These are phyloP conservation scores for Gallinago solitaria DNA, from an alignment of 2,797 vertebrate genomes.

Conservation along the genomic window DNA sequence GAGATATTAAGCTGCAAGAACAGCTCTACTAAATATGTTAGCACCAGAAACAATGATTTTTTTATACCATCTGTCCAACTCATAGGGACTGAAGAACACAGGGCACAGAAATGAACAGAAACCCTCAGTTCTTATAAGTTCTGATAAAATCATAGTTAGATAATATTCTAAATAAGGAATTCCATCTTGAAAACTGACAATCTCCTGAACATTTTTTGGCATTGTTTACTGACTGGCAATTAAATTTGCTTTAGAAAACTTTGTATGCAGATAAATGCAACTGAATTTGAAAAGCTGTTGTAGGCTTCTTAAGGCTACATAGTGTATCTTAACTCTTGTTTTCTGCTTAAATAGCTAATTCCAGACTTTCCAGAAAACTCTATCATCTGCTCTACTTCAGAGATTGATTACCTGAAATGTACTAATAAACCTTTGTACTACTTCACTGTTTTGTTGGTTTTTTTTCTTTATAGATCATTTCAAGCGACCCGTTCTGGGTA, in stretches of 20 bases:
- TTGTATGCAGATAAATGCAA: neutral
- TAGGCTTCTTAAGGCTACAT: neutral
- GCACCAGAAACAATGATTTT: conserved; percentile 6
- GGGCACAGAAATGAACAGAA: neutral
- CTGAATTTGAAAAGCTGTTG: neutral
- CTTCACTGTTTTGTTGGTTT: neutral
- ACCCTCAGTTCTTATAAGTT: neutral
- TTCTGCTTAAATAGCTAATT: neutral
- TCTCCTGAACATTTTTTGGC: neutral
- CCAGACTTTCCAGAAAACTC: neutral
- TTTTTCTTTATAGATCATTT: conserved; percentile 81
- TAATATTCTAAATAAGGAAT: neutral
- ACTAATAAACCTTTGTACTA: neutral
- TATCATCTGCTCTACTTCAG: neutral
- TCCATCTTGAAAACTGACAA: neutral
- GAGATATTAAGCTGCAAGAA: neutral
- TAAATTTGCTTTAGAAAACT: neutral
- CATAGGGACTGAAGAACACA: neutral
- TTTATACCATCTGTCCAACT: neutral
- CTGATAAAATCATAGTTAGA: neutral
- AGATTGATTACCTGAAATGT: neutral
- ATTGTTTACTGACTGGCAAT: neutral
- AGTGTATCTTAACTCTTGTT: neutral
- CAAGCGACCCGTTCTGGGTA: conserved; percentile 94
- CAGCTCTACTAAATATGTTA: neutral